Evolutionary conservation across 2,797 vertebrate species (phyloP).

Genomic region (Steatocranus sp.): DNA sequence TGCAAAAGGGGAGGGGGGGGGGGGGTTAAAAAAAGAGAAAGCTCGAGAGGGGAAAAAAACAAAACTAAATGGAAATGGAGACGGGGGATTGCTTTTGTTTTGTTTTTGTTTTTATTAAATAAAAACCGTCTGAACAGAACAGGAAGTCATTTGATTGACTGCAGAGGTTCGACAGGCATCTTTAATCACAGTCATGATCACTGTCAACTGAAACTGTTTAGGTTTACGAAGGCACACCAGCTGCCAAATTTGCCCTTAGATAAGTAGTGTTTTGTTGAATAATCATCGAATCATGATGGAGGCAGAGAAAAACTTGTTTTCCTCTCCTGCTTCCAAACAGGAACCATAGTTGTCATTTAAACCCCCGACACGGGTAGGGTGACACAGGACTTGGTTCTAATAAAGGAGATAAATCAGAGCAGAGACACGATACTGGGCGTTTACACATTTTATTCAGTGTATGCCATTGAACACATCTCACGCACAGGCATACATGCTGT

Average conservation of each 20-base stretch:
- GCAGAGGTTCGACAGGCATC: background rate
- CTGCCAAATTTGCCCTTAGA: background rate
- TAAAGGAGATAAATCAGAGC: background rate
- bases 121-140: background rate
- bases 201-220: background rate
- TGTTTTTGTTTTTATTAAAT: background rate
- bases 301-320: background rate
- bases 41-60: background rate
- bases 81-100: background rate
- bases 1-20: background rate
- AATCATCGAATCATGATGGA: background rate
- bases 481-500: background rate
- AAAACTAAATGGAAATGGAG: background rate
- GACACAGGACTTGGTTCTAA: background rate
- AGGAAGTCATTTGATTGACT: constrained; percentile 4
- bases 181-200: background rate
- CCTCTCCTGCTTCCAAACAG: background rate
- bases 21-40: background rate
- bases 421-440: background rate
- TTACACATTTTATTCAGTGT: background rate
- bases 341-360: background rate
- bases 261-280: background rate
- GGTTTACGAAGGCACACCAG: background rate
- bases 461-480: background rate
- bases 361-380: background rate